A percentile compares a stretch with the other conserved stretches of the same genome.
phyloP scores from a whole-genome alignment of 1,140 invertebrate species.

The Drosophila nannoptera region DNA sequence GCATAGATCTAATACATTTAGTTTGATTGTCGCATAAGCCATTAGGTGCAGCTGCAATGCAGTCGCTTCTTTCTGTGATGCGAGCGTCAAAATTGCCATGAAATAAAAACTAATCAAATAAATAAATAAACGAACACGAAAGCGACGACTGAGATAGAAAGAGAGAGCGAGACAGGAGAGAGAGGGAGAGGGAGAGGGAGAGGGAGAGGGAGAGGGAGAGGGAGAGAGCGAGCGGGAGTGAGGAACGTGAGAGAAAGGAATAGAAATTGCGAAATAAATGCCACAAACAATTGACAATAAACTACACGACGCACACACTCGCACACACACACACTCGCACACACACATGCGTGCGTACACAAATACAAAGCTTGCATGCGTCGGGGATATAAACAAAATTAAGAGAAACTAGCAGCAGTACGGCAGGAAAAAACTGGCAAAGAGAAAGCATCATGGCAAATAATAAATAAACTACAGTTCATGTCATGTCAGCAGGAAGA shows the following conservation, averaged over 20 bases:
- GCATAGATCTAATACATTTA: not conserved
- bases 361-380: slow-evolving; percentile 44
- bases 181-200: not conserved
- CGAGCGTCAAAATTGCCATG: slow-evolving; percentile 21
- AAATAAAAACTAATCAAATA: slow-evolving; percentile 52
- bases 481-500: slow-evolving; percentile 48
- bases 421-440: slow-evolving; percentile 1
- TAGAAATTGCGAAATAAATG: slow-evolving; percentile 56
- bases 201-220: not conserved
- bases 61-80: not conserved
- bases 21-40: slow-evolving; percentile 3
- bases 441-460: slow-evolving; percentile 33
- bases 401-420: slow-evolving; percentile 23
- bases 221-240: not conserved
- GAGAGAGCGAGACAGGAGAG: slow-evolving; percentile 25
- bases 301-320: slow-evolving; percentile 44
- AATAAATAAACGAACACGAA: slow-evolving; percentile 29
- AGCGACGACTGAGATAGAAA: not conserved
- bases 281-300: slow-evolving; percentile 53
- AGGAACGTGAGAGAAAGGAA: slow-evolving; percentile 30
- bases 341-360: slow-evolving; percentile 11
- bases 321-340: slow-evolving; percentile 23
- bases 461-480: slow-evolving; percentile 55
- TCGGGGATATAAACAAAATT: slow-evolving; percentile 47
- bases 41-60: slow-evolving; percentile 27